Conservation (phyloP, 1,140 invertebrate genomes). For the Pseudomyrmex gracilis region DNA sequence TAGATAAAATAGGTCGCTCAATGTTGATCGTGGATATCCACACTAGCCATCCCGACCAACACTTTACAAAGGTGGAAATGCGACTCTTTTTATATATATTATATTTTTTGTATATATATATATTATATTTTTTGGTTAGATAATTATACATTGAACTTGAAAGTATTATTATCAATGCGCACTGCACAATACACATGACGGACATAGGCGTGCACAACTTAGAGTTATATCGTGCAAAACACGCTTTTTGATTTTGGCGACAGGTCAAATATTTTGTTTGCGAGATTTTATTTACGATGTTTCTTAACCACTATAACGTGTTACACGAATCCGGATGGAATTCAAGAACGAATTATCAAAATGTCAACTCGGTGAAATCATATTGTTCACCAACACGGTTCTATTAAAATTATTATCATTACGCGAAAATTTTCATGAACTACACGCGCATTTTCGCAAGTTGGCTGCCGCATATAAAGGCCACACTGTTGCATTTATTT, state of each 20-base stretch:
- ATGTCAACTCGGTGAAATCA: neutral
- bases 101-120: no score
- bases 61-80: no score
- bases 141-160: slow-evolving; percentile 44
- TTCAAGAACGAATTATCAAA: neutral
- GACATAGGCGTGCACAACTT: neutral
- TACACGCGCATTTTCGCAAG: neutral
- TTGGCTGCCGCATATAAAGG: neutral
- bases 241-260: slow-evolving; percentile 32
- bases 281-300: slow-evolving; percentile 15
- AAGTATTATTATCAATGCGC: slow-evolving; percentile 37
- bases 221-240: slow-evolving; percentile 3
- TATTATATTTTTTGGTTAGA: no score
- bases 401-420: slow-evolving; percentile 7
- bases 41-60: no score
- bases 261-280: slow-evolving; percentile 23
- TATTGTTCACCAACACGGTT: neutral
- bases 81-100: no score
- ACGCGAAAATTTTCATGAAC: neutral
- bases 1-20: no score
- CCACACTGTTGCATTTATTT: slow-evolving; percentile 3
- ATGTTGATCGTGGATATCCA: no score
- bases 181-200: neutral
- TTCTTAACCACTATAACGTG: neutral
- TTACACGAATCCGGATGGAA: neutral